A percentile compares a stretch with the other conserved stretches of the same genome.
These are phyloP conservation scores for Himalopsyche phryganea DNA, from an alignment of 1,140 invertebrate genomes.

Conservation along the genomic window DNA sequence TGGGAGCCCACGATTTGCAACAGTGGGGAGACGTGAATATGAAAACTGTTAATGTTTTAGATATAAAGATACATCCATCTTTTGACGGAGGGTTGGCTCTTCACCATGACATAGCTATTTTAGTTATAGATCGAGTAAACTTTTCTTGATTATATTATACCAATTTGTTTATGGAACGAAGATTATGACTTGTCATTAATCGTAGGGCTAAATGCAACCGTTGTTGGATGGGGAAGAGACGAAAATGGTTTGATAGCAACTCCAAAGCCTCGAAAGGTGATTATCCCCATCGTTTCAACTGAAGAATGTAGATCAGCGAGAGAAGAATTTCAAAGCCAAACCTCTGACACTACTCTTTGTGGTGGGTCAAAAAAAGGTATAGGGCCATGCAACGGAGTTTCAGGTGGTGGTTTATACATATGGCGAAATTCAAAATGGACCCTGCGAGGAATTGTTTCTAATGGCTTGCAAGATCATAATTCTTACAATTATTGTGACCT, in stretches of 20 bases:
- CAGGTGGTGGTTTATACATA: constrained; percentile 46
- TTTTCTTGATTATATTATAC: constrained; percentile 44
- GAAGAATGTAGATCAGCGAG: constrained; percentile 36
- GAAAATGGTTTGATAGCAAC: constrained; percentile 33
- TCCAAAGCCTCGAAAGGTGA: constrained; percentile 37
- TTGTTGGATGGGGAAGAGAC: constrained; percentile 48
- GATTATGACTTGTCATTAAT: constrained; percentile 38
- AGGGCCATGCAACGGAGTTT: constrained; percentile 49
- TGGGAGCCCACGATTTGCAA: constrained; percentile 49
- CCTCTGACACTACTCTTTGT: constrained; percentile 43
- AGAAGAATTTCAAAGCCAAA: constrained; percentile 31
- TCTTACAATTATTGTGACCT: constrained; percentile 53
- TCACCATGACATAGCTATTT: constrained; percentile 45
- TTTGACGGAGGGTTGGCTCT: constrained; percentile 26
- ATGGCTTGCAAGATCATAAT: constrained; percentile 40
- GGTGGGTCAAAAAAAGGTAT: constrained; percentile 44
- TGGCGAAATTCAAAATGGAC: constrained; percentile 38
- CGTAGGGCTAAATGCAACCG: constrained; percentile 41
- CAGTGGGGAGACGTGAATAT: constrained; percentile 48
- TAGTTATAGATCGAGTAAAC: constrained; percentile 37
- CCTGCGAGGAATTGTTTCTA: constrained; percentile 52
- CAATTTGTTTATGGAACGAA: constrained; percentile 53
- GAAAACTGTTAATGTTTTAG: constrained; percentile 37
- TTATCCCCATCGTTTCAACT: constrained; percentile 43
- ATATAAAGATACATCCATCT: constrained; percentile 38